Evolutionary conservation across 2,888 invertebrate genomes (phyloP).

Genomic region (Dicyrtomina minuta): DNA sequence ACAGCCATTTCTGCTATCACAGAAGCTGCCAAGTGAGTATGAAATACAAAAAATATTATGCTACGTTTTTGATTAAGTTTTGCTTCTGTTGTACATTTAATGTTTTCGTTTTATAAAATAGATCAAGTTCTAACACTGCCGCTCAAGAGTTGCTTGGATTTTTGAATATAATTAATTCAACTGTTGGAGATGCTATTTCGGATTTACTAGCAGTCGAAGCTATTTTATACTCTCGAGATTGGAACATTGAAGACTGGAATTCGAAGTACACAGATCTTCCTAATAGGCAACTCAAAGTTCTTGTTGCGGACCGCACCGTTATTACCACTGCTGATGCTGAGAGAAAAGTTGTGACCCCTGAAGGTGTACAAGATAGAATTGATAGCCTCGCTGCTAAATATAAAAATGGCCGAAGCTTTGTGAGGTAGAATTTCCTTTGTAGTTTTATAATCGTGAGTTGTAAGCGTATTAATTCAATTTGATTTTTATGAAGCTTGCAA

Average conservation of each 20-base stretch:
- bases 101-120: not conserved
- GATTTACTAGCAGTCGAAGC: slow-evolving; percentile 93
- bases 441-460: too few species aligned
- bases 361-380: slow-evolving; percentile 79
- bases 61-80: not conserved
- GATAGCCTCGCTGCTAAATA: slow-evolving; percentile 70
- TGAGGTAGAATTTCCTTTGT: slow-evolving; percentile 63
- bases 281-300: slow-evolving; percentile 82
- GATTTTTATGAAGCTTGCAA: too few species aligned
- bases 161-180: slow-evolving; percentile 87
- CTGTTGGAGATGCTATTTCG: slow-evolving; percentile 95
- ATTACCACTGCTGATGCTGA: slow-evolving; percentile 88
- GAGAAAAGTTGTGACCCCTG: slow-evolving; percentile 69
- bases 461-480: too few species aligned
- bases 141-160: slow-evolving; percentile 68
- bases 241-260: slow-evolving; percentile 79
- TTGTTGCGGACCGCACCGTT: slow-evolving; percentile 79
- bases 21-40: slow-evolving; percentile 53
- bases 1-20: slow-evolving; percentile 62
- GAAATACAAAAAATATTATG: slow-evolving; percentile 8
- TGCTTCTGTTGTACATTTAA: slow-evolving; percentile 2
- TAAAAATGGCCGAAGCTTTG: slow-evolving; percentile 78
- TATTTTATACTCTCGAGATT: slow-evolving; percentile 78
- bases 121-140: slow-evolving; percentile 58
- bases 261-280: slow-evolving; percentile 80